Evolutionary conservation across 92 coral and sea anemone species (phyloP).

Genomic region (Desmophyllum pertusum): DNA sequence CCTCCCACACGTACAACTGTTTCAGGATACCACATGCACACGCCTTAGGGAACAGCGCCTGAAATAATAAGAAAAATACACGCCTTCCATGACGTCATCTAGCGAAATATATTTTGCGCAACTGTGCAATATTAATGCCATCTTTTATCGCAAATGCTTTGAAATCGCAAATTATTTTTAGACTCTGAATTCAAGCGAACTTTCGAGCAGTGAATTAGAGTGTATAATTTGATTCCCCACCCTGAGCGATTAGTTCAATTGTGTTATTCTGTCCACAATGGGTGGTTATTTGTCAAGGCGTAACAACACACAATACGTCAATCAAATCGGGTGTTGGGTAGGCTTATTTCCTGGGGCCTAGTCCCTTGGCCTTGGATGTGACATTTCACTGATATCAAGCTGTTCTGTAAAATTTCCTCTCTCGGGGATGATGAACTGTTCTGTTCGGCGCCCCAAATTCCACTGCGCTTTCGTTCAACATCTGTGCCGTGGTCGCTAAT

Average conservation of each 20-base stretch:
- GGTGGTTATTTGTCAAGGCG: slow-evolving; percentile 56
- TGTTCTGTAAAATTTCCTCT: slow-evolving; percentile 36
- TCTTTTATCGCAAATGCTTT: not conserved
- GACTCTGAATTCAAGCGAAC: not conserved
- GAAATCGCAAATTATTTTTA: not conserved
- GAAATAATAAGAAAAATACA: slow-evolving; percentile 1
- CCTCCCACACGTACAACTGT: slow-evolving; percentile 13
- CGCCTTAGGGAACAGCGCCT: slow-evolving; percentile 11
- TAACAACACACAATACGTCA: slow-evolving; percentile 50
- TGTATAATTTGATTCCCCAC: slow-evolving; percentile 48
- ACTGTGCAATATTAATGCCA: not conserved
- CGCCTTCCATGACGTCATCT: slow-evolving; percentile 37
- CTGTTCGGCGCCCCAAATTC: slow-evolving; percentile 34
- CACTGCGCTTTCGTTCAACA: slow-evolving; percentile 35
- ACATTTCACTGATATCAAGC: slow-evolving; percentile 26
- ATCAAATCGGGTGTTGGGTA: slow-evolving; percentile 41
- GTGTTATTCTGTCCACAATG: slow-evolving; percentile 32
- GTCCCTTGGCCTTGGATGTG: slow-evolving; percentile 42
- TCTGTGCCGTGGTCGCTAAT: slow-evolving; percentile 25
- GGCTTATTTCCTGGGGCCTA: slow-evolving; percentile 58
- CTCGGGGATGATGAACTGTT: slow-evolving; percentile 40
- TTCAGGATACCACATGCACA: not conserved
- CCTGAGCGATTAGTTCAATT: slow-evolving; percentile 39
- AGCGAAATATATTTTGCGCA: not conserved
- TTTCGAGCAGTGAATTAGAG: slow-evolving; percentile 16